Base-by-base conservation (phyloP, 92 coral and sea anemone genomes). In the Actinostola sp. region DNA sequence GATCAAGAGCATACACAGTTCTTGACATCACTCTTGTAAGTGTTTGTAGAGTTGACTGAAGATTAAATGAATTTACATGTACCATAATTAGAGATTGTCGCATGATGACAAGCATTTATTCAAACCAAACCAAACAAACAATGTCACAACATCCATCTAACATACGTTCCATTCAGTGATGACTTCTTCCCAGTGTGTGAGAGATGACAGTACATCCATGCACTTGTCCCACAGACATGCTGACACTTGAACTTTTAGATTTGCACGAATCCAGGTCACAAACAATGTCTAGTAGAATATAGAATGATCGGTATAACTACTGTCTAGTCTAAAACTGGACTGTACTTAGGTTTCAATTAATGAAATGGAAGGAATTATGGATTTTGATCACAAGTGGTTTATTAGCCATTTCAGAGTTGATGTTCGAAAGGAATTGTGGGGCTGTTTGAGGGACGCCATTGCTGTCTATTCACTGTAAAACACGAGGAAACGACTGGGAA, bases 261-360 rank as follows among this genome's bases (percentile, higher is more conserved):
- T 93, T 27, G 98, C 98, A 52, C 98, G 92, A 41, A 93, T 93
- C 98, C 98, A 93, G 9, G 98, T 93, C 52, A 93, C 98, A 90
- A 93, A 93, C 61, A 93, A 60, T 29, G 98, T 93, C 98, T 93
- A 48, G 24, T 25, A 42, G 55, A 21, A 42, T 59, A 36, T 13
- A 0, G 13, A 45, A 61, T 15, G 9, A 11, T 53, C 0, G n/a
- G n/a, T n/a, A n/a, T n/a, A 29, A 36, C 29, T 21, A 15, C 4
- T 14, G 32, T 2, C 61, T 6, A 51, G 28, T 73, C 24, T 14
- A n/a, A n/a, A n/a, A n/a, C n/a, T n/a, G n/a, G n/a, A n/a, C n/a
- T n/a, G n/a, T n/a, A n/a, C n/a, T n/a, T n/a, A n/a, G n/a, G n/a
- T n/a, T n/a, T n/a, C n/a, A n/a, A n/a, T 7, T 27, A 42, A 33